Conservation (phyloP, 2,888 invertebrate species). For the Margaritifera margaritifera region DNA sequence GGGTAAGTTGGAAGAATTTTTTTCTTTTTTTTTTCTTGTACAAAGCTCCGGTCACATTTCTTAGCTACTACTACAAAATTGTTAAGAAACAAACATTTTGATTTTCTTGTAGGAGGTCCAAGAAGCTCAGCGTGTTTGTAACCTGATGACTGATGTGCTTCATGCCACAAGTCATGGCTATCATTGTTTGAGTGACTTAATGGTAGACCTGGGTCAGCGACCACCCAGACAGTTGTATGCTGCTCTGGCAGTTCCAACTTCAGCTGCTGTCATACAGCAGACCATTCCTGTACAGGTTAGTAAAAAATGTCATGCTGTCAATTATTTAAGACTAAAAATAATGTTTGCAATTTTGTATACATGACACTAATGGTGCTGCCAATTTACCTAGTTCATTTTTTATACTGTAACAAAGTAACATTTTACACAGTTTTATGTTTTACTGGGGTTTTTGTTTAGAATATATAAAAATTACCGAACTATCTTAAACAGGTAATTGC, state of each 20-base stretch:
- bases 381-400: too few relatives aligned
- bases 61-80: too few relatives aligned
- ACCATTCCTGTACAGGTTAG: constrained; percentile 81
- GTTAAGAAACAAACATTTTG: not conserved
- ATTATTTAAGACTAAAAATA: not conserved
- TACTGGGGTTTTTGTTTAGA: too few relatives aligned
- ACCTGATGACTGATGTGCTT: constrained; percentile 84
- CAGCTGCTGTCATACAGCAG: constrained; percentile 78
- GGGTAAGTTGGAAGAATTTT: too few relatives aligned
- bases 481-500: too few relatives aligned
- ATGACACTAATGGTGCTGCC: too few relatives aligned
- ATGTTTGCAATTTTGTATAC: not conserved
- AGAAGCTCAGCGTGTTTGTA: constrained; percentile 79
- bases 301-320: not conserved
- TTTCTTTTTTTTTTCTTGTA: too few relatives aligned
- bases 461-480: too few relatives aligned
- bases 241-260: constrained; percentile 48
- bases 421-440: too few relatives aligned
- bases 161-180: constrained; percentile 91
- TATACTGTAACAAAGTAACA: too few relatives aligned
- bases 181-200: constrained; percentile 90
- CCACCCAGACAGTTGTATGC: constrained; percentile 80
- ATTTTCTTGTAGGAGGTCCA: constrained; percentile 43
- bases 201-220: constrained; percentile 80
- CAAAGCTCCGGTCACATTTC: too few relatives aligned